Base-by-base conservation (phyloP, 1,140 invertebrate genomes). In the Diorhabda sublineata region DNA sequence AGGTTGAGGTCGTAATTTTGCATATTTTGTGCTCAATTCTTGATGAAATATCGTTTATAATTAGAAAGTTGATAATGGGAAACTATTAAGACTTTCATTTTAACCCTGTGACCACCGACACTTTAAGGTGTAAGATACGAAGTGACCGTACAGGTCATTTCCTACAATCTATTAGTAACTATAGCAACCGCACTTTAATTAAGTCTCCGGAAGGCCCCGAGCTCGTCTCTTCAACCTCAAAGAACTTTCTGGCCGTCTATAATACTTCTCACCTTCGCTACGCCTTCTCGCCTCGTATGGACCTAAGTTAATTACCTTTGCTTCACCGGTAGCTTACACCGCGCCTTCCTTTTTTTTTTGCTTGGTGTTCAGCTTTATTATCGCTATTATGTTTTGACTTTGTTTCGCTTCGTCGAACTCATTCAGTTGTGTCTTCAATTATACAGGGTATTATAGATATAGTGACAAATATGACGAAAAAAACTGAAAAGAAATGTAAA, bases 131-230 rank as follows among this genome's bases (percentile, higher is more conserved):
- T 52, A n/a, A 26, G 26, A 26, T 26, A 26, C n/a, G 47, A 52
- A 52, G 47, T 52, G 47, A 6, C 47, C 47, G 47, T 52, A n/a
- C 47, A 52, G 47, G 47, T 52, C 67, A 67, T 9, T 5, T 64
- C 64, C 56, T 45, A 59, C 63, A 64, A 68, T 70, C 76, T 76
- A 77, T 77, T 77, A 77, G 76, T 77, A 75, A 66, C 76, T 77
- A 76, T 77, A 73, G 76, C 76, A 74, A 77, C 76, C 70, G 68
- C 73, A 73, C 73, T 76, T 74, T 77, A 77, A 77, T 77, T 77
- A 76, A 77, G 76, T 74, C 70, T 69, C 69, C 66, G 68, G 60
- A 58, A 63, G 67, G 61, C 47, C 65, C 47, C 69, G 64, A 67
- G 41, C 66, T 58, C 61, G 52, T 69, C 70, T 73, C 73, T 67